These are phyloP conservation scores for Notolabrus celidotus DNA, from an alignment of 2,797 vertebrate species.

Conservation along the genomic window DNA sequence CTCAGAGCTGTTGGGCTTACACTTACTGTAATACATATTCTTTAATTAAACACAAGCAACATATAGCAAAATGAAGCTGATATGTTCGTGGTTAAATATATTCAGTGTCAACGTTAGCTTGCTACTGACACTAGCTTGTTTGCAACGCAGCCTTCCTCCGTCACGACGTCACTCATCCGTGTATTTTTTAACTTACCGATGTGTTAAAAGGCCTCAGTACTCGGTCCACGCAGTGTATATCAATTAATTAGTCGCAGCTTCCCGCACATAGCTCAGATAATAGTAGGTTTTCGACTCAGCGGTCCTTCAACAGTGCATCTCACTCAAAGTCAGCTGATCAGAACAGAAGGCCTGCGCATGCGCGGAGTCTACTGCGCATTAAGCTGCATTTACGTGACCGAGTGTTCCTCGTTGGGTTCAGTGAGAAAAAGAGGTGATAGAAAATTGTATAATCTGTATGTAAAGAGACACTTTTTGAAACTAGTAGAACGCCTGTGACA, in stretches of 20 bases:
- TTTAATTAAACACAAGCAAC: background rate
- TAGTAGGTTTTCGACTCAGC: constrained; percentile 51
- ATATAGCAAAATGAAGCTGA: background rate
- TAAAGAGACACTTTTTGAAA: too few species aligned
- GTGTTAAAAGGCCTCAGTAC: constrained; percentile 26
- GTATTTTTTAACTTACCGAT: constrained; percentile 67
- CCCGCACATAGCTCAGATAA: constrained; percentile 56
- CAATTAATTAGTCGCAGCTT: constrained; percentile 33
- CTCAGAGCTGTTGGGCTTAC: background rate
- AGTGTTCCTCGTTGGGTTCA: background rate
- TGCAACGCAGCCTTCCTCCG: constrained; percentile 41
- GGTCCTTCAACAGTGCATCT: constrained; percentile 72
- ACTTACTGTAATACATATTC: background rate
- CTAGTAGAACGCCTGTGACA: too few species aligned
- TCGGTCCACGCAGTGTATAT: constrained; percentile 36
- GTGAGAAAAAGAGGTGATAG: too few species aligned
- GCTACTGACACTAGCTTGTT: constrained; percentile 56
- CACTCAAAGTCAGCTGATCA: constrained; percentile 84
- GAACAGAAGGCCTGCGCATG: constrained; percentile 50
- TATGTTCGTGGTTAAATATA: constrained; percentile 13
- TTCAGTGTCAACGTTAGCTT: constrained; percentile 60
- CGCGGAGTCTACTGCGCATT: constrained; percentile 47
- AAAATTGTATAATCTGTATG: too few species aligned
- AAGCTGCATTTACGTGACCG: constrained; percentile 38
- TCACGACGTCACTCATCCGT: constrained; percentile 66